Conservation (phyloP, 2,113 vertebrate species). For the Peromyscus maniculatus region DNA sequence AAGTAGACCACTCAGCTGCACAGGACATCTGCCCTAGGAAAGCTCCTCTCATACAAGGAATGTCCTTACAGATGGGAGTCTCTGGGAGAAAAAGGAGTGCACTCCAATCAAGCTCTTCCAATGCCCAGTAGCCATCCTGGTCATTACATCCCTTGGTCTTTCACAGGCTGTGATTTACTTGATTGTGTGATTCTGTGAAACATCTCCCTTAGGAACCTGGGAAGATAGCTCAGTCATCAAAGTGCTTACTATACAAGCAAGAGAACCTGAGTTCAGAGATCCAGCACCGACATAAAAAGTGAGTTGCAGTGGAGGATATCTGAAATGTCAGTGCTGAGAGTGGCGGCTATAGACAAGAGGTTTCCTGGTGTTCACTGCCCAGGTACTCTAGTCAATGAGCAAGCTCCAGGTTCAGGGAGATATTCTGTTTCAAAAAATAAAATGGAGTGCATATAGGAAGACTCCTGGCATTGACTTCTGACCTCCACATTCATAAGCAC, state of each 20-base stretch:
- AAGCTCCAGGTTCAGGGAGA: not conserved
- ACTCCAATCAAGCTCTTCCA: constrained; percentile 61
- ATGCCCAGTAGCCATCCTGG: not conserved
- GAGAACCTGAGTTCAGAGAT: no score
- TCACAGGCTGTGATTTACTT: constrained; percentile 75
- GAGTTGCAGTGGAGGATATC: no score
- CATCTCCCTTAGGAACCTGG: constrained; percentile 38
- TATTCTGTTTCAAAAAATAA: not conserved
- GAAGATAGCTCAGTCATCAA: not conserved
- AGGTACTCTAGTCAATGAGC: not conserved
- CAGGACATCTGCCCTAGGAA: constrained; percentile 69
- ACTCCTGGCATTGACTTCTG: not conserved
- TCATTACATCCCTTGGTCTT: constrained; percentile 67
- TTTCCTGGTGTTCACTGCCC: not conserved
- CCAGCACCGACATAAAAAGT: not conserved
- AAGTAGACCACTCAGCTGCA: constrained; percentile 65
- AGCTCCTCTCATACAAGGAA: constrained; percentile 64
- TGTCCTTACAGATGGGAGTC: constrained; percentile 68
- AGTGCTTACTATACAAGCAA: not conserved
- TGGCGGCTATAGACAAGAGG: not conserved
- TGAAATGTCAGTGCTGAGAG: not conserved
- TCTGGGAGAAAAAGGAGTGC: constrained; percentile 65
- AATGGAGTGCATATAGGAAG: not conserved
- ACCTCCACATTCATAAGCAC: not conserved
- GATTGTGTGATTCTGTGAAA: constrained; percentile 42